These are phyloP conservation scores for Bombyx huttoni DNA, from an alignment of 2,888 invertebrate species.

Conservation along the genomic window DNA sequence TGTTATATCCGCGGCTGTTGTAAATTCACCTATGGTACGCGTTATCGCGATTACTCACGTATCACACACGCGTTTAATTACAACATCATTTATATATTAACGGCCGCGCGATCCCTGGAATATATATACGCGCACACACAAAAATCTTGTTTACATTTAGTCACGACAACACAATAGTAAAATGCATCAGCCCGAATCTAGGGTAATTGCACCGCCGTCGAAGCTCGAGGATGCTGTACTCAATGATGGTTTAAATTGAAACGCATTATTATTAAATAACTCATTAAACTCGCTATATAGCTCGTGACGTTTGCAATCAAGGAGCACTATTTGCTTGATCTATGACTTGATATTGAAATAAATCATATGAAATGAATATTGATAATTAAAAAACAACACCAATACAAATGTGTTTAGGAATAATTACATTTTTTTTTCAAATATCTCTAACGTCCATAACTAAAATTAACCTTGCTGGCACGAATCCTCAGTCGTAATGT, in stretches of 20 bases:
- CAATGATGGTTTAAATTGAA: constrained; percentile 61
- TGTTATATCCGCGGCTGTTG: neutral
- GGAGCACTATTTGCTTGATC: constrained; percentile 11
- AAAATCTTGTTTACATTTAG: no score
- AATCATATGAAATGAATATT: no score
- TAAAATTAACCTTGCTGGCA: constrained; percentile 30
- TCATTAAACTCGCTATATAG: constrained; percentile 44
- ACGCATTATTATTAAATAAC: constrained; percentile 49
- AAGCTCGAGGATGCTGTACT: constrained; percentile 28
- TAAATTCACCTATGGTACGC: neutral
- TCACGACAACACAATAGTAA: constrained; percentile 2
- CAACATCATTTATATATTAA: neutral
- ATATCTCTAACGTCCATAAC: neutral
- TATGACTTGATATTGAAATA: constrained; percentile 28
- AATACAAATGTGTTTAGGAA: no score
- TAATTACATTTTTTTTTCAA: no score
- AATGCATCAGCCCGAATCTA: constrained; percentile 29
- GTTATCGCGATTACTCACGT: neutral
- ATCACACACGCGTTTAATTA: neutral
- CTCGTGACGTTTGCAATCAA: constrained; percentile 15
- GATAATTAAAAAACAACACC: no score
- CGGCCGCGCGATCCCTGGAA: neutral
- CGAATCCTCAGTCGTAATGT: constrained; percentile 33
- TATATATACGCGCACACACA: neutral
- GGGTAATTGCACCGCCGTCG: constrained; percentile 42